phyloP scores from a whole-genome alignment of 2,797 vertebrate genomes.

The Diglossa cyanea region DNA sequence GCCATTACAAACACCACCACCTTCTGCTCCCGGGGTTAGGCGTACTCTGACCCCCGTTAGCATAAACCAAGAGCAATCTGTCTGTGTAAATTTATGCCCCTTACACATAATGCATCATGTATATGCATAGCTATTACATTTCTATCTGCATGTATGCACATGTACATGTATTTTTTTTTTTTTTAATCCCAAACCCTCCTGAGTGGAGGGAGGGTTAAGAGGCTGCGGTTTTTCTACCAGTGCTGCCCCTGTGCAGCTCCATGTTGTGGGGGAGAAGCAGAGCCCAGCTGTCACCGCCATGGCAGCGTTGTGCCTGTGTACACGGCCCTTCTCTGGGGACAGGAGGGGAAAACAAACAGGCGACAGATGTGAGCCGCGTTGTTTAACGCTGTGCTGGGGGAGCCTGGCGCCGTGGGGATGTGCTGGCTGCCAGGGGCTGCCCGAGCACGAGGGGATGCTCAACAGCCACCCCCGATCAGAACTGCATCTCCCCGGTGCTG shows the following conservation, averaged over 20 bases:
- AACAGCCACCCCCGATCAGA: background rate
- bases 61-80: constrained; percentile 59
- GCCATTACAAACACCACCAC: constrained; percentile 63
- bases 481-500: accelerated
- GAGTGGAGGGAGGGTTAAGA: background rate
- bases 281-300: constrained; percentile 30
- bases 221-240: background rate
- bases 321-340: constrained; percentile 14
- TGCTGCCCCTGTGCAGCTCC: background rate
- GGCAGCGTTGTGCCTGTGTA: background rate
- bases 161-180: background rate
- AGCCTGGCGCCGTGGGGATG: background rate
- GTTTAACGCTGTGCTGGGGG: background rate
- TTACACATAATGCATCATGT: background rate
- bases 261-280: background rate
- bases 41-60: constrained; percentile 53
- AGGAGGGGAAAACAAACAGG: background rate
- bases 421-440: background rate
- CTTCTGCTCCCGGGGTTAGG: constrained; percentile 65
- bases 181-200: background rate
- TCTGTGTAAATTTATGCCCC: constrained; percentile 43
- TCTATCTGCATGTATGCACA: background rate
- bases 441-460: background rate
- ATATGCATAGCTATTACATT: background rate
- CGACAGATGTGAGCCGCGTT: constrained; percentile 32